phyloP scores from a whole-genome alignment of 2,797 vertebrate genomes.

The Danio aesculapii region DNA sequence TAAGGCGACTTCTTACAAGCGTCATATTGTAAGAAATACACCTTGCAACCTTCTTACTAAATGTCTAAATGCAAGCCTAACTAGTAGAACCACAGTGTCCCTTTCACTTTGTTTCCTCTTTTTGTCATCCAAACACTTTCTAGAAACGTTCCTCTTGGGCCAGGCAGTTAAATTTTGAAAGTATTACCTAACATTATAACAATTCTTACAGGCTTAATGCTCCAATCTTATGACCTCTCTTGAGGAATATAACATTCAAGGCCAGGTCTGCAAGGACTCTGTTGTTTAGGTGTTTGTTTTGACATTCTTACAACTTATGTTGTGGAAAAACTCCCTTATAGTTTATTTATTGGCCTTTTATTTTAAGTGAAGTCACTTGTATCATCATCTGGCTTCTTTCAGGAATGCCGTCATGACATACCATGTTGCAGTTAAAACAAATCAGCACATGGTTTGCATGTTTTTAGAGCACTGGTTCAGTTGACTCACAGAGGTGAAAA shows the following conservation, averaged over 20 bases:
- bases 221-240: conserved; percentile 74
- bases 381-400: conserved; percentile 64
- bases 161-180: conserved; percentile 71
- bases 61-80: conserved; percentile 35
- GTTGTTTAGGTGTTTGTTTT: conserved; percentile 65
- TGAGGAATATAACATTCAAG: conserved; percentile 72
- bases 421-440: conserved; percentile 62
- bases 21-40: conserved; percentile 15
- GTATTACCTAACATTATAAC: conserved; percentile 81
- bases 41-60: conserved; percentile 13
- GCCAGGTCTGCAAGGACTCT: conserved; percentile 75
- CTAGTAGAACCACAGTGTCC: conserved; percentile 62
- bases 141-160: conserved; percentile 63
- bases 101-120: conserved; percentile 64
- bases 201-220: conserved; percentile 73
- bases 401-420: conserved; percentile 66
- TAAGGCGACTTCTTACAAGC: conserved; percentile 33
- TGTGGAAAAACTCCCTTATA: conserved; percentile 41
- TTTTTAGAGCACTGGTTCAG: conserved; percentile 29
- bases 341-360: conserved; percentile 66
- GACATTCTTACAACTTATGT: conserved; percentile 55
- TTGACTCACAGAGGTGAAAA: conserved; percentile 46
- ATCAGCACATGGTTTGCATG: conserved; percentile 34
- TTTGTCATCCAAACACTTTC: conserved; percentile 72
- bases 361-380: conserved; percentile 67